Evolutionary conservation across 1,140 invertebrate genomes (phyloP).

Genomic region (Belonocnema kinseyi): DNA sequence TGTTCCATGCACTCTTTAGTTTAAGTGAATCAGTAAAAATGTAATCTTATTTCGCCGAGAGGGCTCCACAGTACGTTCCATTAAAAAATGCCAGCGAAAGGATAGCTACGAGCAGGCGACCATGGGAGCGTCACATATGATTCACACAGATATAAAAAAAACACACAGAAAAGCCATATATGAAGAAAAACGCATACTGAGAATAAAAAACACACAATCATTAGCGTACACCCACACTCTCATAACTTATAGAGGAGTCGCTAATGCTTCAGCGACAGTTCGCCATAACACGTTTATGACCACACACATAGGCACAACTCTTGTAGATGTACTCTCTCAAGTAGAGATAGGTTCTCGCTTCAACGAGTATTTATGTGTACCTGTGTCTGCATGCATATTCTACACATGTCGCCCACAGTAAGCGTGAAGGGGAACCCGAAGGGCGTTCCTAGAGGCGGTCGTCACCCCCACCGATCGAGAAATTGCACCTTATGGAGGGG

Average conservation of each 20-base stretch:
- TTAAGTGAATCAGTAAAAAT: not conserved
- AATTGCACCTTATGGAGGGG: constrained; percentile 52
- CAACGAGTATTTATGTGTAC: constrained; percentile 40
- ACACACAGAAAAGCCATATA: not conserved
- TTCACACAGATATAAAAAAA: constrained; percentile 47
- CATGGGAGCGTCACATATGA: constrained; percentile 39
- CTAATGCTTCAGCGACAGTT: constrained; percentile 6
- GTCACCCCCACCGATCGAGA: constrained; percentile 62
- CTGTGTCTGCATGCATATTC: constrained; percentile 38
- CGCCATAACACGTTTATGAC: constrained; percentile 24
- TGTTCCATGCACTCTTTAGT: too few relatives aligned
- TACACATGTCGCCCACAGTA: constrained; percentile 16
- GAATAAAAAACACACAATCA: not conserved
- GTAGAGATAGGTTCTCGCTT: constrained; percentile 30
- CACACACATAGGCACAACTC: constrained; percentile 40
- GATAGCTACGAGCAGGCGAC: constrained; percentile 48
- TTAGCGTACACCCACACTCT: not conserved
- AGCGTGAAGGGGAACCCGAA: constrained; percentile 53
- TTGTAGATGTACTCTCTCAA: not conserved
- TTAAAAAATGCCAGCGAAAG: constrained; percentile 60
- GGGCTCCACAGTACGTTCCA: constrained; percentile 57
- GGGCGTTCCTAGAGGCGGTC: constrained; percentile 76
- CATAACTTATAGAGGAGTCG: not conserved
- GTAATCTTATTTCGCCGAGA: constrained; percentile 51
- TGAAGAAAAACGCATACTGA: not conserved